Conservation (phyloP, 2,113 vertebrate species). For the Ailurus styani region DNA sequence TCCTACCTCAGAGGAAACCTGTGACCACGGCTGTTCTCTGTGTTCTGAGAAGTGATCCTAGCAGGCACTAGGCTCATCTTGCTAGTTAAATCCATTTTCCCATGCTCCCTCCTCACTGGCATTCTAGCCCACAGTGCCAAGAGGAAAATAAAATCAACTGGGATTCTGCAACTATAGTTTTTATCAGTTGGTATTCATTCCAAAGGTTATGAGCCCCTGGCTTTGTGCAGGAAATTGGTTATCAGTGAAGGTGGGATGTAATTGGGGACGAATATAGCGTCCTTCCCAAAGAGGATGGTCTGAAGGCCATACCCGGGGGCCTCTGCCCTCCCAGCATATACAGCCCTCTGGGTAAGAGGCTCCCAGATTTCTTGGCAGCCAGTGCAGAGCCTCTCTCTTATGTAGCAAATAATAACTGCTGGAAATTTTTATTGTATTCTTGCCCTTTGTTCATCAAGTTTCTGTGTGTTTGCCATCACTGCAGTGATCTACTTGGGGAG, state of each 20-base stretch:
- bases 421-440: not conserved
- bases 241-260: not conserved
- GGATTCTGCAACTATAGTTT: not conserved
- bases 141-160: not conserved
- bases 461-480: not conserved
- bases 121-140: not conserved
- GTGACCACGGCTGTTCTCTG: not conserved
- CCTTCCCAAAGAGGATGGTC: not conserved
- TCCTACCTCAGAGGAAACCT: not conserved
- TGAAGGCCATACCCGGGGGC: too few species aligned
- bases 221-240: not conserved
- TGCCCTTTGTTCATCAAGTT: not conserved
- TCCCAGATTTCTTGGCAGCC: not conserved
- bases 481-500: not conserved
- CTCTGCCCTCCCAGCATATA: too few species aligned
- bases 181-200: not conserved
- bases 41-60: not conserved
- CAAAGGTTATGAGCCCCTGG: not conserved
- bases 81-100: not conserved
- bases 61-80: not conserved
- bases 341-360: not conserved
- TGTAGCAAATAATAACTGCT: not conserved
- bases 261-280: not conserved
- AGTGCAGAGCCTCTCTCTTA: not conserved
- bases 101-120: not conserved